These are phyloP conservation scores for Drepanosiphum platanoidis DNA, from an alignment of 2,888 invertebrate genomes.

Conservation along the genomic window DNA sequence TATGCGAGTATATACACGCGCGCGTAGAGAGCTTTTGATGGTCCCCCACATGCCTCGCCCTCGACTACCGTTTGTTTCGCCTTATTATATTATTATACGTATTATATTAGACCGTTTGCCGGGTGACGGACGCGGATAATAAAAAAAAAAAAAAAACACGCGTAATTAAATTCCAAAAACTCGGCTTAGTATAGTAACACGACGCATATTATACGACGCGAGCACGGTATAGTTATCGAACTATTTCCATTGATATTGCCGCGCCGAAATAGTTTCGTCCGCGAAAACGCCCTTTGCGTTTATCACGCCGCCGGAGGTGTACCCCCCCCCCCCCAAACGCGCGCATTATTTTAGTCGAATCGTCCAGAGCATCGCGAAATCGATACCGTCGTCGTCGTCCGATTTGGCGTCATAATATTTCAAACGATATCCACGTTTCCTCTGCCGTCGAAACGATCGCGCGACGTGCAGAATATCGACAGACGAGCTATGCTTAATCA, in stretches of 20 bases:
- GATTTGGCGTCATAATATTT: too few relatives aligned
- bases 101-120: background rate
- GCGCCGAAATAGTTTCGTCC: slow-evolving; percentile 2
- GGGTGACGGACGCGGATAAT: background rate
- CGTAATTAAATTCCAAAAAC: background rate
- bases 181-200: background rate
- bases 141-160: background rate
- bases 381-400: too few relatives aligned
- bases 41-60: too few relatives aligned
- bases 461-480: too few relatives aligned
- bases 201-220: background rate
- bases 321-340: background rate
- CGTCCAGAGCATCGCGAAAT: too few relatives aligned
- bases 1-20: too few relatives aligned
- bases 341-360: background rate
- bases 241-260: slow-evolving; percentile 29
- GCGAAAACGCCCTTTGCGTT: background rate
- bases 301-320: background rate
- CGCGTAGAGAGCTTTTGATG: too few relatives aligned
- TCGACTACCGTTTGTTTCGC: too few relatives aligned
- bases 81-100: too few relatives aligned
- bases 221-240: slow-evolving; percentile 16
- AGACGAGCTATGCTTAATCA: too few relatives aligned
- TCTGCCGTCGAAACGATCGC: background rate
- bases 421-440: too few relatives aligned